Base-by-base conservation (phyloP, 2,888 invertebrate genomes). In the Osmoderma eremita region DNA sequence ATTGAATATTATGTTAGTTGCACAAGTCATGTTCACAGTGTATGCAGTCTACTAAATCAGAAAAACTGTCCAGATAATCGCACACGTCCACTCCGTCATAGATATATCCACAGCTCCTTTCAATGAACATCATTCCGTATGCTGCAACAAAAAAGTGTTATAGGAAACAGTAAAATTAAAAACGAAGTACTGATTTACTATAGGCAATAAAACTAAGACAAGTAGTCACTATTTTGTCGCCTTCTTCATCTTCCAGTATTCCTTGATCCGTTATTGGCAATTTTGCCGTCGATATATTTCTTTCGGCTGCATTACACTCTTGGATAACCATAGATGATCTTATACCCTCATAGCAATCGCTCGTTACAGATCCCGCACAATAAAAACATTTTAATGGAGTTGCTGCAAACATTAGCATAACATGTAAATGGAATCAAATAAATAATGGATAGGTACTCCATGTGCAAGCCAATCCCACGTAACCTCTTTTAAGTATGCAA, bases 291-390 rank as follows among this genome's bases (percentile, higher is more conserved):
- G 65, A 50, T 6, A 51, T 58, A 41, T 66, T 66, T 61, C 65
- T 58, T 41, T 58, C 38, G n/a, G 50, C 58, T 3, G 63, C 63
- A 17, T 13, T 42, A 49, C 72, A 72, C n/a, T 62, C 63, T 63
- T 70, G 68, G 8, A 54, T 39, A 3, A 51, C 67, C 70, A 72
- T 72, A 6, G 71, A 53, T 2, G 65, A 38, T 15, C 17, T 50
- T 18, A 54, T 66, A 13, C 66, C 69, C 3, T 63, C 56, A 12
- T 70, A 67, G 48, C 72, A 72, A 49, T 72, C 72, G 45, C 70
- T 70, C 3, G 48, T 56, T 13, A 64, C 5, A 1, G 70, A 70
- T 8, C 72, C 71, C 13, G 68, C 48, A 30, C 71, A 71, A 22
- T 56, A 63, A 41, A 56, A 68, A 22, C 69, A 70, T 49, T 66